These are phyloP conservation scores for Tapera naevia DNA, from an alignment of 2,797 vertebrate species.

Conservation along the genomic window DNA sequence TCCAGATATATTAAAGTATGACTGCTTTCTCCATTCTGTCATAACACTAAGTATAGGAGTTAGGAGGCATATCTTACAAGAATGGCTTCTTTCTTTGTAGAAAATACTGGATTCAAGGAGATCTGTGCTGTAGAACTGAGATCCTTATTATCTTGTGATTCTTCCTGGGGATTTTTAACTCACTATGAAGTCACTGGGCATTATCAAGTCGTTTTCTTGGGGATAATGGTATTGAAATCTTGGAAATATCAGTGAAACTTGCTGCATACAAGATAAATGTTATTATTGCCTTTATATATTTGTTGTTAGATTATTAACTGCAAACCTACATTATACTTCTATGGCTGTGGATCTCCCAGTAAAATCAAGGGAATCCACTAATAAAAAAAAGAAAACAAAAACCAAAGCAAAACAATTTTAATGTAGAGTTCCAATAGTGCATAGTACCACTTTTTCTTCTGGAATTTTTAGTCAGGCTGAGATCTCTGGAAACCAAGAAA, in stretches of 20 bases:
- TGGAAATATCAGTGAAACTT: background rate
- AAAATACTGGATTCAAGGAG: background rate
- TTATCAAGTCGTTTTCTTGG: background rate
- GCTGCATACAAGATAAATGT: background rate
- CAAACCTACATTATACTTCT: background rate
- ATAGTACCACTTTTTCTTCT: background rate
- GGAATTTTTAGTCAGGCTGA: background rate
- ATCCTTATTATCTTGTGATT: background rate
- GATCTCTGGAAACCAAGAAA: background rate
- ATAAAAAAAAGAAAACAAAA: no score
- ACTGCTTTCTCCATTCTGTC: background rate
- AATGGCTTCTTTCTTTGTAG: background rate
- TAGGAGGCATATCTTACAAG: background rate
- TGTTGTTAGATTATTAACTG: background rate
- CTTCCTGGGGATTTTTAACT: background rate
- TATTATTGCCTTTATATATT: background rate
- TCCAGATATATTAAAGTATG: background rate
- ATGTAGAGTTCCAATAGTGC: background rate
- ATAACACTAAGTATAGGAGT: background rate
- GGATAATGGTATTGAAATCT: background rate
- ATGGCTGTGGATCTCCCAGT: background rate
- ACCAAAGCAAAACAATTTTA: background rate
- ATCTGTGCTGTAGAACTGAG: background rate
- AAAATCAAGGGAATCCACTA: background rate
- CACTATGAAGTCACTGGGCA: rapidly evolving